A percentile compares a stretch with the other conserved stretches of the same genome.
These are phyloP conservation scores for Malachius bipustulatus DNA, from an alignment of 2,888 invertebrate species.

Conservation along the genomic window DNA sequence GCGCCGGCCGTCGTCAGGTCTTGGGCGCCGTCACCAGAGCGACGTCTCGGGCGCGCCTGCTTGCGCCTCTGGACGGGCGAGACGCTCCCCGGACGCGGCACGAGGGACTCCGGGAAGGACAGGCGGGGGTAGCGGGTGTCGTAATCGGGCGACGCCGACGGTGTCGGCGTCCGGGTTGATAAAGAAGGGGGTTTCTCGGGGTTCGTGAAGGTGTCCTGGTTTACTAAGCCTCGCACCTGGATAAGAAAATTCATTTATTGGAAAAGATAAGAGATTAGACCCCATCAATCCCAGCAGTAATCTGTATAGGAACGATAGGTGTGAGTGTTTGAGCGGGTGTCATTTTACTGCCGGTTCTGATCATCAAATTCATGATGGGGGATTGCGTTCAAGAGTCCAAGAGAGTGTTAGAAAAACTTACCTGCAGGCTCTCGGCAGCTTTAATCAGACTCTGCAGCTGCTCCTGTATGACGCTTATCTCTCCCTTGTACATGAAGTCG, in stretches of 20 bases:
- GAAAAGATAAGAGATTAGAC: too few species aligned
- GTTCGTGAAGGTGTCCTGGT: conserved; percentile 25
- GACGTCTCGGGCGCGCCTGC: conserved; percentile 72
- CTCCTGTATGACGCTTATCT: conserved; percentile 79
- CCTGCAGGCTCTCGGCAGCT: conserved; percentile 78
- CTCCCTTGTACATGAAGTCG: conserved; percentile 89
- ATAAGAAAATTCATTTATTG: too few species aligned
- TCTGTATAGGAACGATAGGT: too few species aligned
- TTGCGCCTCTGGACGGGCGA: conserved; percentile 77
- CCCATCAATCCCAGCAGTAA: too few species aligned
- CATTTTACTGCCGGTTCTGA: too few species aligned
- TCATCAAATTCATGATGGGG: conserved; percentile 42
- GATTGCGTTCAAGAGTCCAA: too few species aligned
- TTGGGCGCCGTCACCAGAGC: conserved; percentile 67
- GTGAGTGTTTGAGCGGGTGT: too few species aligned
- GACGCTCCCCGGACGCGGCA: conserved; percentile 43
- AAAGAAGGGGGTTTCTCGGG: not conserved
- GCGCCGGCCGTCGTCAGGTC: conserved; percentile 41
- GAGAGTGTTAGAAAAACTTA: too few species aligned
- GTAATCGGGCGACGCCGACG: conserved; percentile 38
- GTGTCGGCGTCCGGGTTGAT: conserved; percentile 33
- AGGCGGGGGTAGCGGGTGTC: conserved; percentile 30
- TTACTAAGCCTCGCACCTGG: conserved; percentile 20
- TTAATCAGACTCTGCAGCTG: conserved; percentile 72
- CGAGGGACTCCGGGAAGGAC: conserved; percentile 35